Conservation (phyloP, 64 coral and sea anemone genomes). For the Stylophora pistillata region DNA sequence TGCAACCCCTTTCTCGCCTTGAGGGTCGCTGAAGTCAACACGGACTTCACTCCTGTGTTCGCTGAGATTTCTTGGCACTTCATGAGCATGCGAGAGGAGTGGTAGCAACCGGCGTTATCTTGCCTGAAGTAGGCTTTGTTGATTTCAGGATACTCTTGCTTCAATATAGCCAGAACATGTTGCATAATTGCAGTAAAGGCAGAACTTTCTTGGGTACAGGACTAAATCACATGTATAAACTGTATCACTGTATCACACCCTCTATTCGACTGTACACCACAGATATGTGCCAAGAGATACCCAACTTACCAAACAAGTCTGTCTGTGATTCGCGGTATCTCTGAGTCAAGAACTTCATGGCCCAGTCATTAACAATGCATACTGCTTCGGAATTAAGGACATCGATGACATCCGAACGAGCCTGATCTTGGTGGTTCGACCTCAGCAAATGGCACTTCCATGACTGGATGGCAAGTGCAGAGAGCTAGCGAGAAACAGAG, state of each 20-base stretch:
- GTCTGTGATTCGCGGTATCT: constrained; percentile 61
- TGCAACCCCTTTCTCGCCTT: constrained; percentile 48
- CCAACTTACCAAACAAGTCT: constrained; percentile 51
- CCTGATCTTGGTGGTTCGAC: constrained; percentile 52
- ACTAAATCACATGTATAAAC: constrained; percentile 53
- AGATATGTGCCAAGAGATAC: constrained; percentile 68
- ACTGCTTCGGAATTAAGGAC: constrained; percentile 4
- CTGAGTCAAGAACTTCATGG: constrained; percentile 53
- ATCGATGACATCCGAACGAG: constrained; percentile 58
- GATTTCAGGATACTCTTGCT: constrained; percentile 43
- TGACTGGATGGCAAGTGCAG: constrained; percentile 15
- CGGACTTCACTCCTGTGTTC: constrained; percentile 36
- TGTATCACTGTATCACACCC: constrained; percentile 57
- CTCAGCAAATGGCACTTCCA: constrained; percentile 58
- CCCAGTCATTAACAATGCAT: constrained; percentile 51
- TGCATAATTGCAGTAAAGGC: constrained; percentile 43
- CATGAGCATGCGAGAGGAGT: constrained; percentile 29
- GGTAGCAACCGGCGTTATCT: constrained; percentile 56
- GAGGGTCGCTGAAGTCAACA: constrained; percentile 53
- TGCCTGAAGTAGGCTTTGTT: constrained; percentile 47
- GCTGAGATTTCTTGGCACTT: constrained; percentile 20
- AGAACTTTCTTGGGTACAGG: constrained; percentile 57
- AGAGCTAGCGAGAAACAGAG: background rate
- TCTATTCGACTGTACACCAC: constrained; percentile 50
- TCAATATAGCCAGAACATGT: constrained; percentile 43